phyloP scores from a whole-genome alignment of 35 echinoderm and acorn worm species.

The Heliocidaris tuberculata region DNA sequence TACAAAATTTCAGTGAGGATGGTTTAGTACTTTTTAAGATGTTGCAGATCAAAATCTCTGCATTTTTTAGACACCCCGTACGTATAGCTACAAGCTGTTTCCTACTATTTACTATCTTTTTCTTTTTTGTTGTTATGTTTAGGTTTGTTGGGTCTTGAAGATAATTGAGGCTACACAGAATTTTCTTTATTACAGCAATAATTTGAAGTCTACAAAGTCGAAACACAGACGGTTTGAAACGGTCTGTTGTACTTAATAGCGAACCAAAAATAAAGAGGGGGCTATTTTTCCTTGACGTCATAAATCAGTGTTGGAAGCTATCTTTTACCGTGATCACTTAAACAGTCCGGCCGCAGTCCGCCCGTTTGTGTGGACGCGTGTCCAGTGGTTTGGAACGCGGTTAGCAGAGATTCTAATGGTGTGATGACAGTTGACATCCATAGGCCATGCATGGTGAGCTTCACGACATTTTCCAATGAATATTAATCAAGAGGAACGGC shows the following conservation, averaged over 20 bases:
- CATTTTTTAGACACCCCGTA: too few species aligned
- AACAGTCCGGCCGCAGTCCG: not conserved
- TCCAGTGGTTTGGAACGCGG: not conserved
- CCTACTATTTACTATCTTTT: too few species aligned
- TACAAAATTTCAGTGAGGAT: too few species aligned
- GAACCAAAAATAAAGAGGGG: not conserved
- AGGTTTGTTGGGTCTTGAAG: too few species aligned
- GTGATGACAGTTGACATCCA: conserved; percentile 15
- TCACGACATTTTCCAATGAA: not conserved
- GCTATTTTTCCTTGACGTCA: not conserved
- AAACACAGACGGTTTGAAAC: not conserved
- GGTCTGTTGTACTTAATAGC: not conserved
- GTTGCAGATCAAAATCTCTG: too few species aligned
- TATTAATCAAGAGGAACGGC: not conserved
- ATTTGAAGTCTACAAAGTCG: not conserved
- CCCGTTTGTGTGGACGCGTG: not conserved
- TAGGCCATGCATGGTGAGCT: not conserved
- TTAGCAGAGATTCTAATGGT: conserved; percentile 16
- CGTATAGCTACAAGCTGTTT: too few species aligned
- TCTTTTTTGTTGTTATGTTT: too few species aligned
- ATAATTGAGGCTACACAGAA: too few species aligned
- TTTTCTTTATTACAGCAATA: too few species aligned
- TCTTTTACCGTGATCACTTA: not conserved
- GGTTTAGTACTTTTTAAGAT: too few species aligned
- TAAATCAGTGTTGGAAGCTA: not conserved